These are phyloP conservation scores for Dinocampus coccinellae DNA, from an alignment of 2,888 invertebrate species.

Conservation along the genomic window DNA sequence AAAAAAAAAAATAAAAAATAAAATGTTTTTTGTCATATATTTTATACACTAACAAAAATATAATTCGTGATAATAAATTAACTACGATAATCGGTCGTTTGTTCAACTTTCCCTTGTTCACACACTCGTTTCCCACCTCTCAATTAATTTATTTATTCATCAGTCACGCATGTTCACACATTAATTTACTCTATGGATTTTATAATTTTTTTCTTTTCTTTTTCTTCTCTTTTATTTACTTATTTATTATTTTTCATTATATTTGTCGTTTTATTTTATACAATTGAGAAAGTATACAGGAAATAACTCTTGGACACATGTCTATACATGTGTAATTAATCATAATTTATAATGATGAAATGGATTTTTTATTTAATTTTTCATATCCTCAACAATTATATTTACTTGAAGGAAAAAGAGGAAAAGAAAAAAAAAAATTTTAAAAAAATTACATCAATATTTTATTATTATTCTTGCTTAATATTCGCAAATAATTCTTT, in stretches of 20 bases:
- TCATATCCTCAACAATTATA: neutral
- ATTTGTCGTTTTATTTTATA: neutral
- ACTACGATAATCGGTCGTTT: conserved; percentile 4
- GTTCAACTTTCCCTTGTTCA: conserved; percentile 20
- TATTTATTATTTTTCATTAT: neutral
- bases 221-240: neutral
- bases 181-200: conserved; percentile 5
- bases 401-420: no score
- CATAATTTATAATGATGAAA: neutral
- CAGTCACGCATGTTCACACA: conserved; percentile 29
- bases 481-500: neutral
- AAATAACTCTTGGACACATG: neutral
- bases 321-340: neutral
- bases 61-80: neutral
- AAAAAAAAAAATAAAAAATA: no score
- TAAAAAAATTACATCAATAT: no score
- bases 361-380: neutral
- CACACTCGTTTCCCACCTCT: no score
- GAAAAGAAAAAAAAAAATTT: no score
- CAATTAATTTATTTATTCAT: conserved; percentile 4
- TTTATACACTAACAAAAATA: neutral
- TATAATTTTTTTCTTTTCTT: neutral
- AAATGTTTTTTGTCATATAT: no score
- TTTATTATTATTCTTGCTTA: neutral
- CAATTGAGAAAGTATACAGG: conserved; percentile 5